These are phyloP conservation scores for Pangasius djambal DNA, from an alignment of 2,797 vertebrate genomes.

Conservation along the genomic window DNA sequence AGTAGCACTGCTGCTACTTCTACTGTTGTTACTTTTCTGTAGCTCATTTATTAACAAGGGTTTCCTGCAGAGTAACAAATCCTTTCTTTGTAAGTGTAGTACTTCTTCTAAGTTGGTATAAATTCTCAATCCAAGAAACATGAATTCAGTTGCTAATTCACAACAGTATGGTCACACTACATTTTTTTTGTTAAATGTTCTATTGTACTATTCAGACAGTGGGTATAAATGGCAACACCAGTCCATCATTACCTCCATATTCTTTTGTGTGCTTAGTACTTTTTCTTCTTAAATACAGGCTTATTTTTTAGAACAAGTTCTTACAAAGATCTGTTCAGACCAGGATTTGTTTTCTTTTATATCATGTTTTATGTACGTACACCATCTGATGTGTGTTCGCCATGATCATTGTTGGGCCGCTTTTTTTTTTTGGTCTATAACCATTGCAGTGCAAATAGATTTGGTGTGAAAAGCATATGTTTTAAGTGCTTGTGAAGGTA, in stretches of 20 bases:
- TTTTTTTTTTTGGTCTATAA: constrained; percentile 42
- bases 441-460: constrained; percentile 60
- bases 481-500: constrained; percentile 61
- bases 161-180: constrained; percentile 27
- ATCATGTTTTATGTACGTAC: constrained; percentile 39
- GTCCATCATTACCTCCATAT: constrained; percentile 23
- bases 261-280: constrained; percentile 2
- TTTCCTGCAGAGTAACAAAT: background rate
- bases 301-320: background rate
- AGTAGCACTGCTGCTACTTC: background rate
- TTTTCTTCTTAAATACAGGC: constrained; percentile 13
- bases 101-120: background rate
- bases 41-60: background rate
- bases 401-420: background rate
- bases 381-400: background rate
- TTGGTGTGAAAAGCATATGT: constrained; percentile 45
- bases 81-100: background rate
- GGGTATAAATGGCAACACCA: constrained; percentile 18
- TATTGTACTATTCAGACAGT: constrained; percentile 19
- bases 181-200: constrained; percentile 7
- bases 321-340: background rate
- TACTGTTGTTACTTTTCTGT: background rate
- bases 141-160: constrained; percentile 17
- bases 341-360: constrained; percentile 25
- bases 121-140: background rate